Conservation (phyloP, 2,113 vertebrate genomes). For the Halcyon senegalensis region DNA sequence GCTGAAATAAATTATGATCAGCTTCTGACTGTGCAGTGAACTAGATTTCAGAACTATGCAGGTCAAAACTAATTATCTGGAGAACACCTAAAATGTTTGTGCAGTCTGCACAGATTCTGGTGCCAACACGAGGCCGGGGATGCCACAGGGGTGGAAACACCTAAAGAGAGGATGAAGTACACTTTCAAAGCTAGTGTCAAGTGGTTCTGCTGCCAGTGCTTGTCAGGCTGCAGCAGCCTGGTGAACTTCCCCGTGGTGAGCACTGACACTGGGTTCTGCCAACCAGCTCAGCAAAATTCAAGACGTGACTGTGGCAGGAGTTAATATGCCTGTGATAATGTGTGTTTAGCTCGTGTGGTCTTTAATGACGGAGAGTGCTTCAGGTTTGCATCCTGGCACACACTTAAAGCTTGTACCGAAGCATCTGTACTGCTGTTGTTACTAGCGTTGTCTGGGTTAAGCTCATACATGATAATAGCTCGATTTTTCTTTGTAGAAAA, state of each 20-base stretch:
- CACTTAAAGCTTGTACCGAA: neutral
- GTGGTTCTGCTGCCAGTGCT: neutral
- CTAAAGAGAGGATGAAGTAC: neutral
- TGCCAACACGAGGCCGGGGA: neutral
- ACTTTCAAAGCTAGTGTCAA: neutral
- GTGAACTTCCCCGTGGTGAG: neutral
- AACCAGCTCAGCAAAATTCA: neutral
- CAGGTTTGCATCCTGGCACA: neutral
- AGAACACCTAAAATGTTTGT: neutral
- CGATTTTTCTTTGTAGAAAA: neutral
- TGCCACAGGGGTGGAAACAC: neutral
- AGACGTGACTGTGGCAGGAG: neutral
- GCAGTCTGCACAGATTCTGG: neutral
- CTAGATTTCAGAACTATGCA: neutral
- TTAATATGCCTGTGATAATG: neutral
- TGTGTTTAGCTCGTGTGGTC: neutral
- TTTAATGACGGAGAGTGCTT: neutral
- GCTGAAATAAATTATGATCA: neutral
- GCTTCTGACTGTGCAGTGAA: neutral
- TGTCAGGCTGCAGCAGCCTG: neutral
- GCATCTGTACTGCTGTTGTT: neutral
- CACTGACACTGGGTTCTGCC: neutral
- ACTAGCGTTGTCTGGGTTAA: neutral
- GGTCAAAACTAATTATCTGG: neutral
- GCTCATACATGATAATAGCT: neutral